Evolutionary conservation across 2,797 vertebrate species (phyloP).

Genomic region (Xyrichtys novacula): DNA sequence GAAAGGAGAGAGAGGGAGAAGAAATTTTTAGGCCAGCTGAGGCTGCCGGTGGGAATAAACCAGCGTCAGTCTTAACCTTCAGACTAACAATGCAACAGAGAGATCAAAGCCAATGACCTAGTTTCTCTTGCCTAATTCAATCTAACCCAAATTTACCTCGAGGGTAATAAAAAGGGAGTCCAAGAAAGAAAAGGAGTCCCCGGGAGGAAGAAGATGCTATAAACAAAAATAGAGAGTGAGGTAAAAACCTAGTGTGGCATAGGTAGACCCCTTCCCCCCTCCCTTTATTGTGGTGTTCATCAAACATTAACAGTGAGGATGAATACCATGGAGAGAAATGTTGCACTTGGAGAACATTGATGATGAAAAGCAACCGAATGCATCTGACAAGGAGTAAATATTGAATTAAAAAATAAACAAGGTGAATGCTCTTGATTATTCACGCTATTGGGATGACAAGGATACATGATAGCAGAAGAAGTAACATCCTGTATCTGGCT

Average conservation of each 20-base stretch:
- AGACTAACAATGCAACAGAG: conserved; percentile 60
- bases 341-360: conserved; percentile 70
- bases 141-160: conserved; percentile 72
- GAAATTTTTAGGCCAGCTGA: conserved; percentile 5
- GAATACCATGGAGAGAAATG: conserved; percentile 68
- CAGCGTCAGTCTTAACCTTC: conserved; percentile 65
- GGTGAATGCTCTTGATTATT: conserved; percentile 81
- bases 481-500: conserved; percentile 63
- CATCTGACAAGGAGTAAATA: conserved; percentile 86
- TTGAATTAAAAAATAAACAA: conserved; percentile 85
- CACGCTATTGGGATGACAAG: conserved; percentile 68
- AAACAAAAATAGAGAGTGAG: conserved; percentile 56
- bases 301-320: conserved; percentile 78
- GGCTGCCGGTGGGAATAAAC: conserved; percentile 37
- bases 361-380: conserved; percentile 86
- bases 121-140: conserved; percentile 75
- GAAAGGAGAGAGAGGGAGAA: conserved; percentile 12
- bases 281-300: conserved; percentile 74
- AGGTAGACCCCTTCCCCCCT: conserved; percentile 51
- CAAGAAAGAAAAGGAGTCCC: conserved; percentile 56
- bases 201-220: conserved; percentile 59
- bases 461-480: conserved; percentile 59
- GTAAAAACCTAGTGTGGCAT: conserved; percentile 48
- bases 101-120: conserved; percentile 81
- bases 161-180: conserved; percentile 62